A percentile compares a stretch with the other conserved stretches of the same genome.
Conservation (phyloP, 1,140 invertebrate species). For the Ceratina japonica region DNA sequence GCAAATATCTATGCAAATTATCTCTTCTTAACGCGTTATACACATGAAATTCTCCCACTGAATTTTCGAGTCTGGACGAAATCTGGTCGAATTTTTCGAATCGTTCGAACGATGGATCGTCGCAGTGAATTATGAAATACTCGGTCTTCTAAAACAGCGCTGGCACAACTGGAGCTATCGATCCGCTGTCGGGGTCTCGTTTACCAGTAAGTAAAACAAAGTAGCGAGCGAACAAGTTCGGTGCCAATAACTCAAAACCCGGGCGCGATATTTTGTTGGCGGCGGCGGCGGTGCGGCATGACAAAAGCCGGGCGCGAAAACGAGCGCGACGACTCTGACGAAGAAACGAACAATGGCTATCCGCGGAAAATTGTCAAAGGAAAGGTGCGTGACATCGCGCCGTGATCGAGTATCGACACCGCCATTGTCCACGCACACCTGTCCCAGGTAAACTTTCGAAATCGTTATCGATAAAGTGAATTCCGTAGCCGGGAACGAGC, state of each 20-base stretch:
- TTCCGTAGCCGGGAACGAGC: too few relatives aligned
- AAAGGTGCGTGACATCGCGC: neutral
- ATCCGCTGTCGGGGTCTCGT: conserved; percentile 21
- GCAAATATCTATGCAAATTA: too few relatives aligned
- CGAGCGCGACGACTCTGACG: too few relatives aligned
- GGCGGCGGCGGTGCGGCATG: neutral
- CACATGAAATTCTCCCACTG: too few relatives aligned
- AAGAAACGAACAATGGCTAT: neutral
- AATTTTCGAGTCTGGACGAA: too few relatives aligned
- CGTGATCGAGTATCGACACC: neutral
- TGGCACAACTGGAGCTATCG: conserved; percentile 1
- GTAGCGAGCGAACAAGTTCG: conserved; percentile 10
- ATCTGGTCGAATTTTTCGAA: too few relatives aligned
- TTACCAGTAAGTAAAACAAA: conserved; percentile 29
- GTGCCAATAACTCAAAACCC: conserved; percentile 26
- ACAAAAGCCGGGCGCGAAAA: neutral
- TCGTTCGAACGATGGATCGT: too few relatives aligned
- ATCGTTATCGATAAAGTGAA: too few relatives aligned
- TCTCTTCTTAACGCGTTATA: too few relatives aligned
- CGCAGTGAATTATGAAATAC: neutral
- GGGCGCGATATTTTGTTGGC: conserved; percentile 13
- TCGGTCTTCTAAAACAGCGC: neutral
- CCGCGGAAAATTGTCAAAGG: neutral
- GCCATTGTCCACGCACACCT: too few relatives aligned
- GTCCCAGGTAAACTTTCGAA: too few relatives aligned